Percentiles rank a stretch among this genome's conserved stretches.
Evolutionary conservation across 30 jellyfish, hydroid and myxozoan species (phyloP).

Genomic region (Chrysaora quinquecirrha): DNA sequence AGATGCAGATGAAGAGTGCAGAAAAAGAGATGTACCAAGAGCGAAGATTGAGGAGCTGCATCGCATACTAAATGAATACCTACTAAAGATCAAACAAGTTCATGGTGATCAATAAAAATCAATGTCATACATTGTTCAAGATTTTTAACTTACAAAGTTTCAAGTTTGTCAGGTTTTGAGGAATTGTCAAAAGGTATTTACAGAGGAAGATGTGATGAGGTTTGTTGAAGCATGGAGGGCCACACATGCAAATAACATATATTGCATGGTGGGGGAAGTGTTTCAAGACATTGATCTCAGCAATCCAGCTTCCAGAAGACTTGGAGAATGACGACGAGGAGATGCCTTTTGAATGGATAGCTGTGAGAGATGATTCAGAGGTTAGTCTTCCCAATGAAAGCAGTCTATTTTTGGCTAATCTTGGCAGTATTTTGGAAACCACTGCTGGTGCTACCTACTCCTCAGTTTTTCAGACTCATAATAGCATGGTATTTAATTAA

Average conservation of each 20-base stretch:
- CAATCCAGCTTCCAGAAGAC: slow-evolving; percentile 48
- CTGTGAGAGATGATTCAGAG: slow-evolving; percentile 37
- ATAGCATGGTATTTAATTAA: neutral
- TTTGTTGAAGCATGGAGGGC: slow-evolving; percentile 50
- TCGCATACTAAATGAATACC: slow-evolving; percentile 18
- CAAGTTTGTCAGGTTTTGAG: slow-evolving; percentile 53
- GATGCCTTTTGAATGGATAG: slow-evolving; percentile 48
- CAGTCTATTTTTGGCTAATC: slow-evolving; percentile 45
- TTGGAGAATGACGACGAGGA: slow-evolving; percentile 21
- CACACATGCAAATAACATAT: slow-evolving; percentile 41
- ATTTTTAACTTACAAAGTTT: slow-evolving; percentile 34
- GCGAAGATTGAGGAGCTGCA: slow-evolving; percentile 34
- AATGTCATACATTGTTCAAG: slow-evolving; percentile 20
- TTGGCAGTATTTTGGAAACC: slow-evolving; percentile 47
- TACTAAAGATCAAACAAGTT: slow-evolving; percentile 17
- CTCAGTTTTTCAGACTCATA: slow-evolving; percentile 36
- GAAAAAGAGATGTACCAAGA: slow-evolving; percentile 36
- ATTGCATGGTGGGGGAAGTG: slow-evolving; percentile 26
- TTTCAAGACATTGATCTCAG: slow-evolving; percentile 51
- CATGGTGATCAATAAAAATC: slow-evolving; percentile 38
- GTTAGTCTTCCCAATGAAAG: slow-evolving; percentile 46
- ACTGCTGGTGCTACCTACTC: slow-evolving; percentile 17
- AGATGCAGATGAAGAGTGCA: slow-evolving; percentile 25
- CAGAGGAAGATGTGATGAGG: slow-evolving; percentile 35
- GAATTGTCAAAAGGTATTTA: slow-evolving; percentile 23